Conservation (phyloP, 1,140 invertebrate genomes). For the Teleogryllus occipitalis region DNA sequence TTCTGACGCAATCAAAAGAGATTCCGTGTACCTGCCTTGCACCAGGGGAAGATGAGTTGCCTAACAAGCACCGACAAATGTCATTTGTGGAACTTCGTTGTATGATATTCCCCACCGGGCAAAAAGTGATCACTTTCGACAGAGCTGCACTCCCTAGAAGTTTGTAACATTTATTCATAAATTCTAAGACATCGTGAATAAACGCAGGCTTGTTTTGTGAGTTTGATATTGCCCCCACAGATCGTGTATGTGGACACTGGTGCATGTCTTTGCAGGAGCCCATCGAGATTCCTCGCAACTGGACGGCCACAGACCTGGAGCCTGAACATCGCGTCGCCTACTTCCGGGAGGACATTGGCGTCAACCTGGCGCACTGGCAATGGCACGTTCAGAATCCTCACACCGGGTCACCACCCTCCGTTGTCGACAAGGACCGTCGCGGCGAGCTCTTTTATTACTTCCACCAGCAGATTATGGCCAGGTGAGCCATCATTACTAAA, state of each 20-base stretch:
- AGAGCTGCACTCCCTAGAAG: too few relatives aligned
- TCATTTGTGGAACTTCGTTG: too few relatives aligned
- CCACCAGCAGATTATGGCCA: slow-evolving; percentile 63
- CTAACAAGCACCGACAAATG: too few relatives aligned
- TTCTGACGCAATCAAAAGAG: too few relatives aligned
- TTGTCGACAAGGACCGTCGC: slow-evolving; percentile 58
- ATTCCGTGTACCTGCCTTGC: too few relatives aligned
- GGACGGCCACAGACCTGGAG: slow-evolving; percentile 62
- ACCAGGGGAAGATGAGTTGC: too few relatives aligned
- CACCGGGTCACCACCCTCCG: slow-evolving; percentile 38
- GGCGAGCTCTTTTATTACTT: slow-evolving; percentile 73
- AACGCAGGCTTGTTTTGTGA: too few relatives aligned
- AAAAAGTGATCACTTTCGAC: too few relatives aligned
- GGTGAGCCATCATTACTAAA: slow-evolving; percentile 29
- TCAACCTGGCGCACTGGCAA: slow-evolving; percentile 75
- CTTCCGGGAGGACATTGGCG: slow-evolving; percentile 63
- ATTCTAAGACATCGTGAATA: too few relatives aligned
- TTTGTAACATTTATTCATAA: too few relatives aligned
- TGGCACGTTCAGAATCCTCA: slow-evolving; percentile 43
- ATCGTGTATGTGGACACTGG: too few relatives aligned
- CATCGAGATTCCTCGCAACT: slow-evolving; percentile 60
- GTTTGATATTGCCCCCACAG: not conserved
- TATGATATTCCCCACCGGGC: too few relatives aligned
- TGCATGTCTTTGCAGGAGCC: slow-evolving; percentile 33
- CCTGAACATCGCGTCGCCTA: slow-evolving; percentile 63